phyloP scores from a whole-genome alignment of 1,140 invertebrate species.

The Nasonia vitripennis region DNA sequence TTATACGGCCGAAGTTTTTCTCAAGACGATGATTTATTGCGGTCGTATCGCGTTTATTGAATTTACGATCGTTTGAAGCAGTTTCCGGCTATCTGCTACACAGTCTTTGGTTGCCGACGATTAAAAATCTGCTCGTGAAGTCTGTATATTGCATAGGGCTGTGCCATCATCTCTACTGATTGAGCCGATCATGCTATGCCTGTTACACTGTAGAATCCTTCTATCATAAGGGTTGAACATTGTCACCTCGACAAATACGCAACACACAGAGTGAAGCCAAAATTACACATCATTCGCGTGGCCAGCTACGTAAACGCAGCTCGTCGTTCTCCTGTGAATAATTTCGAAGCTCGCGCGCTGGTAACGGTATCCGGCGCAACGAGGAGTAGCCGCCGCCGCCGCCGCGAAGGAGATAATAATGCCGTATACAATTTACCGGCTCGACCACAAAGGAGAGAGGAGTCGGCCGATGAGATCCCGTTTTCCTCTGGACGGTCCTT shows the following conservation, averaged over 20 bases:
- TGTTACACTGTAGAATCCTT: too few relatives aligned
- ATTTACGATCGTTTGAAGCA: not conserved
- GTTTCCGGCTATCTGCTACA: too few relatives aligned
- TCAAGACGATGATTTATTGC: not conserved
- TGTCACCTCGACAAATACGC: too few relatives aligned
- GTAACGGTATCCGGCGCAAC: not conserved
- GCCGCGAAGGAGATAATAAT: slow-evolving; percentile 17
- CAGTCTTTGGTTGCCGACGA: too few relatives aligned
- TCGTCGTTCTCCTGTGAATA: slow-evolving; percentile 12
- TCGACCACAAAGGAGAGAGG: slow-evolving; percentile 41
- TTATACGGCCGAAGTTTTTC: too few relatives aligned
- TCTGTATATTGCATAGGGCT: too few relatives aligned
- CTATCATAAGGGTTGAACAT: too few relatives aligned
- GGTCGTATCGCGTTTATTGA: not conserved
- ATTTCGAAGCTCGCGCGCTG: not conserved
- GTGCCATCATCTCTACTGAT: too few relatives aligned
- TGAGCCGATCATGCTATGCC: too few relatives aligned
- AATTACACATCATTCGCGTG: not conserved
- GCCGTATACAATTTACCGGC: slow-evolving; percentile 40
- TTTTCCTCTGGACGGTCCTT: slow-evolving; percentile 35
- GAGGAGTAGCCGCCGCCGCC: not conserved
- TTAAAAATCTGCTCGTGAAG: too few relatives aligned
- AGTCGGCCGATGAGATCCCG: slow-evolving; percentile 14
- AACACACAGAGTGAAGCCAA: not conserved
- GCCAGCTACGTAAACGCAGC: not conserved